A percentile compares a stretch with the other conserved stretches of the same genome.
These are phyloP conservation scores for Trochalopteron elliotii DNA, from an alignment of 2,113 vertebrate species.

Conservation along the genomic window DNA sequence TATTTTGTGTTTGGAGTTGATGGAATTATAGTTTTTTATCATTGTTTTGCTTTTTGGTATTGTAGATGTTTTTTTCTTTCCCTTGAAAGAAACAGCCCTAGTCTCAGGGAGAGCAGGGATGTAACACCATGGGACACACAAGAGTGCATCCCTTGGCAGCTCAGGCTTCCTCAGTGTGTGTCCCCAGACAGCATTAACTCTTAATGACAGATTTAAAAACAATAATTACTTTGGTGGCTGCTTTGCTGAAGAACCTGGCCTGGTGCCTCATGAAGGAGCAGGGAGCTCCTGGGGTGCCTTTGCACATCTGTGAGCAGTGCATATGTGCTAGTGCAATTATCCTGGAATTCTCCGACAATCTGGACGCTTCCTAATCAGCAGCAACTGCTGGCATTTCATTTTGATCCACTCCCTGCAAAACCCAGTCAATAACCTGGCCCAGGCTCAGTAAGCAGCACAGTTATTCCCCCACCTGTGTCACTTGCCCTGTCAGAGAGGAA, in stretches of 20 bases:
- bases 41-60: background rate
- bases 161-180: background rate
- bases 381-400: background rate
- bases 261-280: background rate
- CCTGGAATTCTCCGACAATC: background rate
- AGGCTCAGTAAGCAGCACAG: background rate
- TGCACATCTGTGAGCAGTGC: background rate
- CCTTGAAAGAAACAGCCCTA: background rate
- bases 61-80: background rate
- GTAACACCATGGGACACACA: background rate
- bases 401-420: background rate
- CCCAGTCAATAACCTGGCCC: background rate
- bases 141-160: background rate
- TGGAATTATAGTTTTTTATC: background rate
- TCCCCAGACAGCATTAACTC: background rate
- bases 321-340: fast-evolving
- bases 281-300: background rate
- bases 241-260: background rate
- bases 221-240: background rate
- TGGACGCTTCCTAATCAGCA: background rate
- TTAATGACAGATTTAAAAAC: background rate
- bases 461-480: background rate
- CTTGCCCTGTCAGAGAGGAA: background rate
- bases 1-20: background rate
- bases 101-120: background rate